Evolutionary conservation across 2,888 invertebrate species (phyloP), one percentile per base, ranked within the genome.

Genomic region (Sinotaia quadrata): DNA sequence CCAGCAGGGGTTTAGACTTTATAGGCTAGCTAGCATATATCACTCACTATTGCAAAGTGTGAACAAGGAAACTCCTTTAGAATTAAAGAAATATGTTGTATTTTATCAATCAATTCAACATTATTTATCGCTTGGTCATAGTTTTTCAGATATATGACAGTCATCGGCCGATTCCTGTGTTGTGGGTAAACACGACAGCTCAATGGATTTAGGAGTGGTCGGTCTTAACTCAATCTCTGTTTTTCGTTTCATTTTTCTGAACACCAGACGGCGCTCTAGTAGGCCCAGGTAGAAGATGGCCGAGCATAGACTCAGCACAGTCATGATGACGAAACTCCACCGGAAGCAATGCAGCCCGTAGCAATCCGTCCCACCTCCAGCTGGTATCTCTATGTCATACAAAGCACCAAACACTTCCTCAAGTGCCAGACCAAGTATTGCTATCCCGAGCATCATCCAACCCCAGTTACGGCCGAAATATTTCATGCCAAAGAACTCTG

Each of bases 391-490:
- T 8, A 67, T 73, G 36, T 82, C 78, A 59, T 83, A 83, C 7
- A 81, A 72, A 65, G 74, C 78, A 2, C 81, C 83, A 57, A 75
- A 83, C 3, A 76, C 60, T 27, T 78, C 73, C 69, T 81, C 80
- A 27, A 80, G 69, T 2, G 75, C 56, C 36, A 81, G 59, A 2
- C 81, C 81, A 12, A 77, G 76, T 24, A 82, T 71, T 3, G 81
- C 83, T 33, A 78, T 80, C 1, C 83, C 83, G 8, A 82, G 69
- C 75, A 82, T 81, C 56, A 81, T 82, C 7, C 72, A 72, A 3
- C 83, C 83, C 83, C 83, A 83, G 71, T 82, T 83, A 7, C 78
- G 66, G 5, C 78, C 81, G 66, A 83, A 83, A 71, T 78, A 80
- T 59, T 77, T 77, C 73, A 80, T 75, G 10, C 83, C 83, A 63